Base-by-base conservation (phyloP, 1,140 invertebrate genomes). In the Riptortus pedestris region DNA sequence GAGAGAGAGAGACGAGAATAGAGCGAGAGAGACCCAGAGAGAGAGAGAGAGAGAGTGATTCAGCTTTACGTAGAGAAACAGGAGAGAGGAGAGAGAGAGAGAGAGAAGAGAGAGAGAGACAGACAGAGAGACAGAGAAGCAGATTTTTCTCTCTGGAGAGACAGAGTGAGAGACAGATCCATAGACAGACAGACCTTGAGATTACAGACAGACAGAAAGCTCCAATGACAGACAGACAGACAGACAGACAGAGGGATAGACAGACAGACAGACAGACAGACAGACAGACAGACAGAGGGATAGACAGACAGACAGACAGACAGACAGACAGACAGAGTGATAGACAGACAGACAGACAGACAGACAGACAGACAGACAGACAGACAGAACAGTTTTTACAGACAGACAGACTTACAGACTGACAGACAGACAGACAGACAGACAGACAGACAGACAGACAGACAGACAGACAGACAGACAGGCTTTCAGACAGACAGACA, bases 341-440 rank as follows among this genome's bases (percentile, higher is more conserved):
- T n/a, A n/a, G n/a, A n/a, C n/a, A n/a, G n/a, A n/a, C n/a, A n/a
- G 59, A 67, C 63, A 69, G 59, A 67, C 48, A 65, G 33, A 66
- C 38, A 67, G 60, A 66, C 59, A 67, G 55, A 67, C 66, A 69
- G 63, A 66, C 59, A 65, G 24, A 69, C 52, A 67, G 38, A 68
- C 45, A 66, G 55, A 69, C 59, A 67, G 43, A 66, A 22, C 64
- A 29, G 66, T 29, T 66, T 45, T 66, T 59, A 69, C 58, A 62
- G 57, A 66, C 60, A 66, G 48, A 69, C 48, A 69, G 43, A 66
- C 59, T 65, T 33, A 67, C 43, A 67, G 55, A 68, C 45, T 64
- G 43, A 69, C 31, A 69, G 38, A 66, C 63, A 66, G 59, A 67
- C 60, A 69, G 58, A 68, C 64, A 68, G 60, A 66, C 55, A 66